These are phyloP conservation scores for Hylomyscus alleni DNA, from an alignment of 2,797 vertebrate genomes.

Conservation along the genomic window DNA sequence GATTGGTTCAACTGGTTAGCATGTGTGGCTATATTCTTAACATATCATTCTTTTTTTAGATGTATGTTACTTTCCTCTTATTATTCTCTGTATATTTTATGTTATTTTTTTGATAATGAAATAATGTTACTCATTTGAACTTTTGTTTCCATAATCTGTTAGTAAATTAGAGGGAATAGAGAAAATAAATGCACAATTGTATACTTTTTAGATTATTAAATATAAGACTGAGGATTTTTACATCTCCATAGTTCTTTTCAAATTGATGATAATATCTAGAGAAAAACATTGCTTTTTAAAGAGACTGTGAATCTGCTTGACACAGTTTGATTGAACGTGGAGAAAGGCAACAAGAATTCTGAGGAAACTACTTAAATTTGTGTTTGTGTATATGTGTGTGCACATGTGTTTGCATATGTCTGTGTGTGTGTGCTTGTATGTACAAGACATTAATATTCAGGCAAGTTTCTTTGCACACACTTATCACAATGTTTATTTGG, in stretches of 20 bases:
- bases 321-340: neutral
- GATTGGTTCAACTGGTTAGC: too few species aligned
- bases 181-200: neutral
- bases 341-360: neutral
- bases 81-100: neutral
- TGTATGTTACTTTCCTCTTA: neutral
- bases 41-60: neutral
- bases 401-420: neutral
- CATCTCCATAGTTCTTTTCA: neutral
- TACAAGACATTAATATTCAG: neutral
- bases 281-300: neutral
- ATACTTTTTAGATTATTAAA: neutral
- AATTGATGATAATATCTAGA: neutral
- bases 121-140: neutral
- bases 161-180: neutral
- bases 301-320: neutral
- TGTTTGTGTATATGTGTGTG: neutral
- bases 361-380: neutral
- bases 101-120: neutral
- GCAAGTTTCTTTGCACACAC: neutral
- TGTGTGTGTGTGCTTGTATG: too few species aligned
- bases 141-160: neutral
- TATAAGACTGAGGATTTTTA: neutral
- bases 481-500: neutral
- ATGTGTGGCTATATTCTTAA: neutral